Evolutionary conservation across 1,140 invertebrate species (phyloP).

Genomic region (Paracyclopina nana): DNA sequence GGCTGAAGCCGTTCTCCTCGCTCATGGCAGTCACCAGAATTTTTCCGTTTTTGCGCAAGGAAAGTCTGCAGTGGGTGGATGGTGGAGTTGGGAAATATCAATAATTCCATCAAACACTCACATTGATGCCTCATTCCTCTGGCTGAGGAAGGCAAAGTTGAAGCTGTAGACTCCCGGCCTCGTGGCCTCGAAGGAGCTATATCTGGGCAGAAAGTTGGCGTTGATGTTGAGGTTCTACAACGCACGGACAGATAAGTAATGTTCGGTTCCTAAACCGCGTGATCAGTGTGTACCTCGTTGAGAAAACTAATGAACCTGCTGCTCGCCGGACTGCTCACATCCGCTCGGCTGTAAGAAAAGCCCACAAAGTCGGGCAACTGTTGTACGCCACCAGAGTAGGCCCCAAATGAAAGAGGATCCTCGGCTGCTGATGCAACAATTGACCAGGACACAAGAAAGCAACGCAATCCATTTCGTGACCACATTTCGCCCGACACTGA

Average conservation of each 20-base stretch:
- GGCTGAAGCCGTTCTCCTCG: not conserved
- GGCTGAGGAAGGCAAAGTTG: not conserved
- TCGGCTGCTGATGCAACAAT: too few species aligned
- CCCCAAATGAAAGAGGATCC: too few species aligned
- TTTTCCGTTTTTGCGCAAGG: not conserved
- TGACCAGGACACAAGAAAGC: too few species aligned
- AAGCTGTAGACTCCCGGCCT: not conserved
- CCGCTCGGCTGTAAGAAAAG: not conserved
- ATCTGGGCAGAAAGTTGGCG: not conserved
- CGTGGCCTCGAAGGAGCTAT: not conserved
- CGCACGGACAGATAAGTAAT: not conserved
- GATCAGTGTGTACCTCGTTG: not conserved
- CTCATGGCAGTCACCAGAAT: not conserved
- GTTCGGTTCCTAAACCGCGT: not conserved
- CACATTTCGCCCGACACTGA: too few species aligned
- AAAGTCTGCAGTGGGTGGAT: not conserved
- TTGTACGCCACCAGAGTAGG: too few species aligned
- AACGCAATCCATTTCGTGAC: too few species aligned
- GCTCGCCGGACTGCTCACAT: not conserved
- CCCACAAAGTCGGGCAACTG: not conserved
- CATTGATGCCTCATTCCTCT: not conserved
- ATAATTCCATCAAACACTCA: not conserved
- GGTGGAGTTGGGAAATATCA: not conserved
- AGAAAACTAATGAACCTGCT: not conserved
- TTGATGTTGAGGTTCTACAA: constrained; percentile 5